Conservation (phyloP, 2,888 invertebrate genomes). For the Agelastica alni region DNA sequence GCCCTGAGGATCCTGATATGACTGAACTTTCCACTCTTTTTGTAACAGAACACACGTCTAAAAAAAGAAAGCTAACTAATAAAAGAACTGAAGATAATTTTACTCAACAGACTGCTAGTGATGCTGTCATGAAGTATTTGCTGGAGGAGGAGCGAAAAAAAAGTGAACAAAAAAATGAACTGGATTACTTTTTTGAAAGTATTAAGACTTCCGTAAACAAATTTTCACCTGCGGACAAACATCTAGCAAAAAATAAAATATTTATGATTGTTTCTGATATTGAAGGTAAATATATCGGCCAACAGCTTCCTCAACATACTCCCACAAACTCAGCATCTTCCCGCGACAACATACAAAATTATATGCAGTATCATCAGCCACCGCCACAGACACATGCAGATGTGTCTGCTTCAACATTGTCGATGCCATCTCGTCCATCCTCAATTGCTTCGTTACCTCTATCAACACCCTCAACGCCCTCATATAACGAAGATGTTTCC, state of each 20-base stretch:
- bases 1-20: constrained; percentile 6
- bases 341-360: too few relatives aligned
- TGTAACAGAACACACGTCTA: neutral
- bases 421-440: too few relatives aligned
- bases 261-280: neutral
- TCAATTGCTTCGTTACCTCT: too few relatives aligned
- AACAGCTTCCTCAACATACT: too few relatives aligned
- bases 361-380: too few relatives aligned
- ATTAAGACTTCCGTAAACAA: too few relatives aligned
- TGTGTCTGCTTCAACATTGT: too few relatives aligned
- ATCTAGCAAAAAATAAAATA: neutral
- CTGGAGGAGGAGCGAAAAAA: neutral
- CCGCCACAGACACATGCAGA: too few relatives aligned
- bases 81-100: constrained; percentile 4
- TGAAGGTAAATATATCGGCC: neutral
- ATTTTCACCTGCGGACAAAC: neutral
- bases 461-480: too few relatives aligned
- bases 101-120: neutral
- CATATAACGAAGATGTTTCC: too few relatives aligned
- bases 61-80: neutral
- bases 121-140: neutral
- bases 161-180: constrained; percentile 6
- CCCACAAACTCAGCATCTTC: too few relatives aligned
- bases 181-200: too few relatives aligned
- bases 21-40: neutral